These are phyloP conservation scores for Metridium senile DNA, from an alignment of 92 coral and sea anemone species.

Conservation along the genomic window DNA sequence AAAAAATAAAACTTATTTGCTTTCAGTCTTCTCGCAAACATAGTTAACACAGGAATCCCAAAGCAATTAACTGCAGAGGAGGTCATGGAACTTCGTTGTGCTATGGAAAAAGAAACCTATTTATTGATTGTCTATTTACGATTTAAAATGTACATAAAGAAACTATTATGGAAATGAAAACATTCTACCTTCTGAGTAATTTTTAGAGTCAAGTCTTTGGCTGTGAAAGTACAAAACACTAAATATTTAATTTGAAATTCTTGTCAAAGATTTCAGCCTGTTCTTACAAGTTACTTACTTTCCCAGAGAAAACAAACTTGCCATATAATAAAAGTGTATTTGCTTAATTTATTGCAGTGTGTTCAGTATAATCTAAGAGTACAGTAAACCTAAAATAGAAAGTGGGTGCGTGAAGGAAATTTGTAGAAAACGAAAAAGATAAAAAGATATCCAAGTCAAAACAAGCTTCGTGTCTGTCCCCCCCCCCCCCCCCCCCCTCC, in stretches of 20 bases:
- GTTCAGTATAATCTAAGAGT: neutral
- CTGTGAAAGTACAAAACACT: neutral
- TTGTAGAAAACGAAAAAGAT: too few species aligned
- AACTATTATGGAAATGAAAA: neutral
- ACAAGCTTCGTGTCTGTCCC: too few species aligned
- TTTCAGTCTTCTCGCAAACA: neutral
- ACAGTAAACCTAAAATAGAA: too few species aligned
- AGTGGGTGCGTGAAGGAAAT: too few species aligned
- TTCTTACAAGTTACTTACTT: conserved; percentile 1
- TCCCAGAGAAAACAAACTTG: conserved; percentile 10
- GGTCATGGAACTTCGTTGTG: too few species aligned
- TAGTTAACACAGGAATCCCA: neutral
- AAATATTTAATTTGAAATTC: conserved; percentile 8
- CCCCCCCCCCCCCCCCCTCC: too few species aligned
- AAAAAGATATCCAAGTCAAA: too few species aligned
- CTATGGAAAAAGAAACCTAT: conserved; percentile 22
- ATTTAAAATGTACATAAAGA: conserved; percentile 25
- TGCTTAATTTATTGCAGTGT: conserved; percentile 9
- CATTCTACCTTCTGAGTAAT: neutral
- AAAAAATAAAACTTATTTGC: too few species aligned
- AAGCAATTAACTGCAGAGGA: too few species aligned
- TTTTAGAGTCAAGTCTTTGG: conserved; percentile 8
- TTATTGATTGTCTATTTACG: conserved; percentile 37
- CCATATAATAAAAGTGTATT: conserved; percentile 23
- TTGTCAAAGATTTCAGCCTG: conserved; percentile 5